Evolutionary conservation across 2,113 vertebrate genomes (phyloP).

Genomic region (Rana temporaria): DNA sequence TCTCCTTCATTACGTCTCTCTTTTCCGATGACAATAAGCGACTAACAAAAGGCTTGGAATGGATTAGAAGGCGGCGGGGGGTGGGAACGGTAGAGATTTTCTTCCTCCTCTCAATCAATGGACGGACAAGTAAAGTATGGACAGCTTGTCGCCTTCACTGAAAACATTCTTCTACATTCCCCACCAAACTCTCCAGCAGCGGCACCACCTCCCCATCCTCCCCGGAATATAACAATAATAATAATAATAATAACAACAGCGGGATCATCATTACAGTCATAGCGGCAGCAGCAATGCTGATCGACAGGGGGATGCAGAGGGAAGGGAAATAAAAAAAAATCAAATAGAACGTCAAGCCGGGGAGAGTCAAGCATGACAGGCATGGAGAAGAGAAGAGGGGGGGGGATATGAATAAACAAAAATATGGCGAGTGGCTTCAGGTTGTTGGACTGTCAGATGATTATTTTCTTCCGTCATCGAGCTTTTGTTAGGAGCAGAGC

Average conservation of each 20-base stretch:
- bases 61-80: background rate
- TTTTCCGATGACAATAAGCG: background rate
- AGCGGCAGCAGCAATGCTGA: background rate
- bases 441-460: slow-evolving; percentile 73
- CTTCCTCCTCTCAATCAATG: background rate
- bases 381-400: slow-evolving; percentile 7
- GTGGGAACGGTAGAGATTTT: background rate
- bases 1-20: too few relatives aligned
- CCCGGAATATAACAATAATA: background rate
- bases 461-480: slow-evolving; percentile 68
- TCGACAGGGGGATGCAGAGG: slow-evolving; percentile 6
- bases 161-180: slow-evolving; percentile 43
- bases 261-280: background rate
- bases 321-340: background rate
- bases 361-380: slow-evolving; percentile 61
- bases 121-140: slow-evolving; percentile 32
- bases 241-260: slow-evolving; percentile 1
- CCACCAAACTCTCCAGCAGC: slow-evolving; percentile 12
- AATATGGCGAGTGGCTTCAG: slow-evolving; percentile 77
- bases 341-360: slow-evolving; percentile 17
- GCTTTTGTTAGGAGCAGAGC: slow-evolving; percentile 74
- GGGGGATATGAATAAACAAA: slow-evolving; percentile 74
- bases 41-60: slow-evolving; percentile 10
- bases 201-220: slow-evolving; percentile 1
- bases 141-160: background rate